A percentile compares a stretch with the other conserved stretches of the same genome.
phyloP scores from a whole-genome alignment of 1,140 invertebrate species.

The Heliconius hewitsoni region DNA sequence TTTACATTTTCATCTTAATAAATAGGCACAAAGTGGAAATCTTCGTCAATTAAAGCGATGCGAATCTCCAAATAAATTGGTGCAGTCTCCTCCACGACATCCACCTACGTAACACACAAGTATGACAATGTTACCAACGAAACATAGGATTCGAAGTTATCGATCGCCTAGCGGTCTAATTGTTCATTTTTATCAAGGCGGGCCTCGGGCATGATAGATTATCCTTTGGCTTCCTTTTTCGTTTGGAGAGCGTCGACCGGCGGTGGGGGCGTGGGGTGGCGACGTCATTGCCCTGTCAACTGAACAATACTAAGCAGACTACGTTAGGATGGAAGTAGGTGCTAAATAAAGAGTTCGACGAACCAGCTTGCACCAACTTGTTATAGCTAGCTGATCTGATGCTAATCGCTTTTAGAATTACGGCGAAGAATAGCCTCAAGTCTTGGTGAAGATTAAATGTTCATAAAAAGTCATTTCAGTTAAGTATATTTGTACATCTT shows the following conservation, averaged over 20 bases:
- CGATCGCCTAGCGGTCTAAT: slow-evolving; percentile 72
- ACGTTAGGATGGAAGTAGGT: slow-evolving; percentile 72
- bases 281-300: slow-evolving; percentile 79
- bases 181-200: slow-evolving; percentile 78
- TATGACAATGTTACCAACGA: slow-evolving; percentile 29
- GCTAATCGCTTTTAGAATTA: slow-evolving; percentile 23
- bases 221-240: slow-evolving; percentile 78
- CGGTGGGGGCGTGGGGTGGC: slow-evolving; percentile 57
- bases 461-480: neutral
- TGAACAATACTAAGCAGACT: slow-evolving; percentile 78
- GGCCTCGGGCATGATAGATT: slow-evolving; percentile 78
- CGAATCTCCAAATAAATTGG: slow-evolving; percentile 8
- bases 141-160: slow-evolving; percentile 51
- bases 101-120: slow-evolving; percentile 14
- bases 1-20: neutral
- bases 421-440: neutral
- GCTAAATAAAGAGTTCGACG: slow-evolving; percentile 60
- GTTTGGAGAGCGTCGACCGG: slow-evolving; percentile 78
- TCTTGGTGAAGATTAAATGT: neutral
- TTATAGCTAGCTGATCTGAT: slow-evolving; percentile 30
- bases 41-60: neutral
- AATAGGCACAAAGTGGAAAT: neutral
- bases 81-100: neutral
- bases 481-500: neutral
- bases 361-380: slow-evolving; percentile 40